Conservation (phyloP, 1,140 invertebrate genomes). For the Formica exsecta region DNA sequence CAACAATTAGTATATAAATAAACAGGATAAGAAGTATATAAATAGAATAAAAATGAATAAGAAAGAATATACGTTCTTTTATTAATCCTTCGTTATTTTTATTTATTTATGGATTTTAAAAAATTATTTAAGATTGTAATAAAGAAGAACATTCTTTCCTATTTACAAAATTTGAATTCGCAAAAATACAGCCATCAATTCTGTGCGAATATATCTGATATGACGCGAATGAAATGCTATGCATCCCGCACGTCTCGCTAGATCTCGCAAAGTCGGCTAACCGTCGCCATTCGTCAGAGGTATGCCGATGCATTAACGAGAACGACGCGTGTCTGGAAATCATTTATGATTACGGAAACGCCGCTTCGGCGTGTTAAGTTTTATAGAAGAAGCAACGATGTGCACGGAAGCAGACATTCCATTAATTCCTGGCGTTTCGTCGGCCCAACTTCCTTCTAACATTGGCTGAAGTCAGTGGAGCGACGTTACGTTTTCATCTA, state of each 20-base stretch:
- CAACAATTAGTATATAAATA: not conserved
- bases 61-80: too few relatives aligned
- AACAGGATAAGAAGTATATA: not conserved
- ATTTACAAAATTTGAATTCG: not conserved
- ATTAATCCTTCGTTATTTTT: not conserved
- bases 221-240: not conserved
- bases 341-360: slow-evolving; percentile 29
- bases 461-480: slow-evolving; percentile 34
- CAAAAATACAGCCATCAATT: slow-evolving; percentile 8
- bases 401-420: slow-evolving; percentile 32
- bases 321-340: slow-evolving; percentile 35
- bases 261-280: slow-evolving; percentile 19
- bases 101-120: not conserved
- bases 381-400: slow-evolving; percentile 31
- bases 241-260: slow-evolving; percentile 19
- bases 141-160: not conserved
- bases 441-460: slow-evolving; percentile 51
- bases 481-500: slow-evolving; percentile 57
- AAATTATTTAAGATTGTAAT: too few relatives aligned
- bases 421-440: slow-evolving; percentile 58
- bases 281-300: not conserved
- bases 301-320: slow-evolving; percentile 49
- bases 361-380: slow-evolving; percentile 11
- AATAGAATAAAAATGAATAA: not conserved
- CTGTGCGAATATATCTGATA: not conserved